Conservation (phyloP, 2,113 vertebrate genomes). For the Ptilonorhynchus violaceus region DNA sequence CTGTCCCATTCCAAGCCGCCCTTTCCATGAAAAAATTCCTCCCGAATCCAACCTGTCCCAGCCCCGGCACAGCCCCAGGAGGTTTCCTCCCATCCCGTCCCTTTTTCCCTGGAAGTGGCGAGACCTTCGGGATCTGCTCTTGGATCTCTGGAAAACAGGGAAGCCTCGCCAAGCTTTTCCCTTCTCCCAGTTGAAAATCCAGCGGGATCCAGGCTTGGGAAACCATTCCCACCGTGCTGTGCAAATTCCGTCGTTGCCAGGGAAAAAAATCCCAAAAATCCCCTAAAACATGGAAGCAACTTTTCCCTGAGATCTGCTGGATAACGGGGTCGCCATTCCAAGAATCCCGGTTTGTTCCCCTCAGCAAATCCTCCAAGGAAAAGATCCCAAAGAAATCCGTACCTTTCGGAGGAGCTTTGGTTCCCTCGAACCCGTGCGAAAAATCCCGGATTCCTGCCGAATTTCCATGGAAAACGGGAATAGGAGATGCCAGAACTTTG, state of each 20-base stretch:
- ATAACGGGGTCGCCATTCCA: not conserved
- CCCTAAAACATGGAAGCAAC: not conserved
- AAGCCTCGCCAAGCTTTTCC: not conserved
- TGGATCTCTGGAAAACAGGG: not conserved
- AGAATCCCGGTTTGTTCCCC: not conserved
- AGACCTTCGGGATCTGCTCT: not conserved
- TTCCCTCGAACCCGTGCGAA: not conserved
- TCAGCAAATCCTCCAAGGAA: not conserved
- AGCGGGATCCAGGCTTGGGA: not conserved
- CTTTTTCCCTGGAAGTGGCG: not conserved
- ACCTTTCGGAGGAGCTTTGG: not conserved
- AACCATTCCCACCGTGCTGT: not conserved
- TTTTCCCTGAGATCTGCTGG: not conserved
- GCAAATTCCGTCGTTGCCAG: not conserved
- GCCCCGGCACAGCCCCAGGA: not conserved
- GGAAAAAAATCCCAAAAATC: not conserved
- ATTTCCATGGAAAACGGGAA: not conserved
- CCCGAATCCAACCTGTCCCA: too few relatives aligned
- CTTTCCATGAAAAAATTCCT: not conserved
- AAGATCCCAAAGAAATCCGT: not conserved
- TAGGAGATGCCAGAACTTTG: rapidly evolving
- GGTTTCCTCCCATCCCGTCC: not conserved
- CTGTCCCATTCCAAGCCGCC: not conserved
- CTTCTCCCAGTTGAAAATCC: not conserved
- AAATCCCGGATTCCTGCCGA: not conserved